Base-by-base conservation (phyloP, 2,797 vertebrate species). In the Spinus pinus region DNA sequence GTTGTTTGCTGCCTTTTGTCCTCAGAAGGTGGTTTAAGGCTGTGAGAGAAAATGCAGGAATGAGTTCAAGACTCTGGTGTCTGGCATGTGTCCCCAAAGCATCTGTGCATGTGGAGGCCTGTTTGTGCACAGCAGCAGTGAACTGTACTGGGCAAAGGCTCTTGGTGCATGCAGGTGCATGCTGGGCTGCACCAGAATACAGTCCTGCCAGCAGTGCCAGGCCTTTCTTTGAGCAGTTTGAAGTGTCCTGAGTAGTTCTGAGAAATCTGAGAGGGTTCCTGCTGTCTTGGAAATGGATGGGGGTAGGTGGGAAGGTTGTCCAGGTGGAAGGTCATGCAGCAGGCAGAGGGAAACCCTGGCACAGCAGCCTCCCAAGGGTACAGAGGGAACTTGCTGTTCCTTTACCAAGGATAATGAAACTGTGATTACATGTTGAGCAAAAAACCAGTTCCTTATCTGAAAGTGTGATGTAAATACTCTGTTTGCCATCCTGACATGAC, bases 1-100 rank as follows among this genome's bases (percentile, higher is more conserved):
- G 30, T 57, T n/a, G 10, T 81, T 93, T 41, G 33, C 28, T 93
- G 64, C 64, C 47, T 62, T 84, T 88, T 88, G 81, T 90, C 51
- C 69, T 86, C 71, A 70, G 56, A 78, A 92, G 56, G 60, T n/a
- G 11, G 33, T 30, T 72, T 79, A 49, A 66, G 37, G 31, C 27
- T 42, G 44, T 10, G 42, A 65, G 57, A 47, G 66, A 79, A 74
- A 51, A 60, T 6, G 19, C 53, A 67, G 57, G 72, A 64, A 22
- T 71, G 28, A 69, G n/a, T 56, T 54, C 23, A 15, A 61, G 61
- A 18, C 42, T 56, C 12, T 20, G 7, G 28, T 56, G 19, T 51
- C 81, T 79, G 78, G 33, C 62, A 7, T 0, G 0, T 64, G 31
- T 90, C 27, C 72, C 50, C 42, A 44, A 0, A 78, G 22, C 24